phyloP scores from a whole-genome alignment of 1,140 invertebrate genomes.

The Aphidius gifuensis region DNA sequence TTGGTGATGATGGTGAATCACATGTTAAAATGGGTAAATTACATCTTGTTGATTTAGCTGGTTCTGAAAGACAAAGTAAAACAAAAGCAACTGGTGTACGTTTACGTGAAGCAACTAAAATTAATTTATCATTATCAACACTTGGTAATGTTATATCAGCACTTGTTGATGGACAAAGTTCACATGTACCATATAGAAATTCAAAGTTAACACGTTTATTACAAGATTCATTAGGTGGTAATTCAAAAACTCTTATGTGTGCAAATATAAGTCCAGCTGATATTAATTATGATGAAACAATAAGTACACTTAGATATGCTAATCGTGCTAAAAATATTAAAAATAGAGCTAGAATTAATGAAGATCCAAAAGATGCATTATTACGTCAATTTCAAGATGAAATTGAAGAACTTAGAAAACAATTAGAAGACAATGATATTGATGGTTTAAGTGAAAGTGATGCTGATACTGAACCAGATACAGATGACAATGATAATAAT shows the following conservation, averaged over 20 bases:
- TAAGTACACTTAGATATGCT: conserved; percentile 95
- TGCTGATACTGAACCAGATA: conserved; percentile 39
- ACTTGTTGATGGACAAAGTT: conserved; percentile 89
- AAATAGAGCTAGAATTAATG: conserved; percentile 94
- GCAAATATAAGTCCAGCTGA: conserved; percentile 95
- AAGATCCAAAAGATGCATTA: conserved; percentile 96
- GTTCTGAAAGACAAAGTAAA: conserved; percentile 87
- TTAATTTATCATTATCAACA: conserved; percentile 90
- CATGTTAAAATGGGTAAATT: conserved; percentile 75
- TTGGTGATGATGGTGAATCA: conserved; percentile 61
- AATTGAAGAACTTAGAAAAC: conserved; percentile 86
- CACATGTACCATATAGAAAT: conserved; percentile 92
- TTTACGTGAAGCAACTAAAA: conserved; percentile 92
- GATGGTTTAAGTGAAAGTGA: conserved; percentile 40
- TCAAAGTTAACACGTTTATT: conserved; percentile 89
- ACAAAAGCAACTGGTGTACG: conserved; percentile 86
- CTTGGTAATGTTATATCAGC: conserved; percentile 95
- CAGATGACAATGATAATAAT: conserved; percentile 30
- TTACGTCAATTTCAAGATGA: conserved; percentile 94
- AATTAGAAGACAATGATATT: conserved; percentile 67
- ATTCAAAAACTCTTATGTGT: conserved; percentile 95
- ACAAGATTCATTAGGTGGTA: conserved; percentile 93
- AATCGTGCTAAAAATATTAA: conserved; percentile 97
- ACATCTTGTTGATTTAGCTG: conserved; percentile 82
- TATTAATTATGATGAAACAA: conserved; percentile 96